These are phyloP conservation scores for Caradrina kadenii DNA, from an alignment of 2,888 invertebrate genomes.

Conservation along the genomic window DNA sequence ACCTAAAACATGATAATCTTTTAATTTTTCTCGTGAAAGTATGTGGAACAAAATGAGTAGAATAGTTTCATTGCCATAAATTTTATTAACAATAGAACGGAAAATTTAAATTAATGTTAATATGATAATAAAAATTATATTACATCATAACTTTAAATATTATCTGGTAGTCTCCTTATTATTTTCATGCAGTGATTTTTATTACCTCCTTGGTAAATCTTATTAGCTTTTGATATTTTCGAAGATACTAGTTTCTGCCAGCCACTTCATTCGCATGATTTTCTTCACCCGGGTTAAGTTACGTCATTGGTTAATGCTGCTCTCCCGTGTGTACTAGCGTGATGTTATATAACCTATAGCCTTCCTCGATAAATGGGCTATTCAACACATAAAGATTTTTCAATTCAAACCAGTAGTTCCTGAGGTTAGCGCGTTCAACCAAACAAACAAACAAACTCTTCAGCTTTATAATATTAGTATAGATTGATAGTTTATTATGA, in stretches of 20 bases:
- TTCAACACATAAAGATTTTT: no score
- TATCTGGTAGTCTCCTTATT: conserved; percentile 25
- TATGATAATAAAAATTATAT: conserved; percentile 39
- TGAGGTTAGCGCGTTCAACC: no score
- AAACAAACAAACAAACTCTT: no score
- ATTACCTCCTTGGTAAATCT: not conserved
- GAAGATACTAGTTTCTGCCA: no score
- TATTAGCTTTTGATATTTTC: not conserved
- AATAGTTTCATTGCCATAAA: conserved; percentile 11
- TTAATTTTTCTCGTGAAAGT: conserved; percentile 54
- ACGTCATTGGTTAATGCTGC: no score
- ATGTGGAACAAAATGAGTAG: conserved; percentile 2
- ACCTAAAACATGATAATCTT: not conserved
- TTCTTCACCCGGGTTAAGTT: no score
- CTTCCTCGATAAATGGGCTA: no score
- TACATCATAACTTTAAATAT: conserved; percentile 33
- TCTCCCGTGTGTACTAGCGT: no score
- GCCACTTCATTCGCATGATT: no score
- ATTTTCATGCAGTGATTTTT: conserved; percentile 24
- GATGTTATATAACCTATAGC: no score
- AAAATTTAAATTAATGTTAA: conserved; percentile 51
- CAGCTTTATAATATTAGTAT: no score
- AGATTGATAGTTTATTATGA: not conserved
- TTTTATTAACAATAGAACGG: conserved; percentile 24
- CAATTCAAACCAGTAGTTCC: no score